Percentiles rank a stretch among this genome's conserved stretches.
Conservation (phyloP, 1,140 invertebrate genomes). For the Drosophila saltans region DNA sequence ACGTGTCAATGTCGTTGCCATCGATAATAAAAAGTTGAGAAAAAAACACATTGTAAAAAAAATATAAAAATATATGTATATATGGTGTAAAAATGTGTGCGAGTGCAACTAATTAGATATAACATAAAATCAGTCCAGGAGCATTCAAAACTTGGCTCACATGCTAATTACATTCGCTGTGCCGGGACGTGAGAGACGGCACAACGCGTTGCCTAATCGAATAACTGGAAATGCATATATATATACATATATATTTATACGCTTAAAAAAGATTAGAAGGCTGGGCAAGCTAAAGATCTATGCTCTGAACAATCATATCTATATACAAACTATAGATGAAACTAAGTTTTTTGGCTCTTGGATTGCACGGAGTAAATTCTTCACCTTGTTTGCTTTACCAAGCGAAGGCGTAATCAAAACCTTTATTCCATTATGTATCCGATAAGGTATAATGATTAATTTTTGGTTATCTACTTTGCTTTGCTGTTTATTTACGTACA, state of each 20-base stretch:
- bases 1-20: neutral
- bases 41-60: conserved; percentile 3
- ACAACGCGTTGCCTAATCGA: neutral
- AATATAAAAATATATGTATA: neutral
- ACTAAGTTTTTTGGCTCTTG: no score
- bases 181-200: neutral
- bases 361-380: no score
- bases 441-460: conserved; percentile 13
- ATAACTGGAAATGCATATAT: neutral
- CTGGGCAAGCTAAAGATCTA: no score
- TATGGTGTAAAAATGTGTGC: neutral
- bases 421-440: neutral
- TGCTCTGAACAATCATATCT: no score
- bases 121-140: neutral
- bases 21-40: neutral
- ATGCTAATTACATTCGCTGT: conserved; percentile 10
- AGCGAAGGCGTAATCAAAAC: neutral
- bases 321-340: no score
- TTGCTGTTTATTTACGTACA: neutral
- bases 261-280: no score
- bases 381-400: no score
- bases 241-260: no score
- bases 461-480: neutral
- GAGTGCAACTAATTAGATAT: conserved; percentile 3
- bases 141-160: neutral